Percentiles rank a stretch among this genome's conserved stretches.
Conservation (phyloP, 53 echinoderm and acorn worm genomes). For the Actinopyga echinites region DNA sequence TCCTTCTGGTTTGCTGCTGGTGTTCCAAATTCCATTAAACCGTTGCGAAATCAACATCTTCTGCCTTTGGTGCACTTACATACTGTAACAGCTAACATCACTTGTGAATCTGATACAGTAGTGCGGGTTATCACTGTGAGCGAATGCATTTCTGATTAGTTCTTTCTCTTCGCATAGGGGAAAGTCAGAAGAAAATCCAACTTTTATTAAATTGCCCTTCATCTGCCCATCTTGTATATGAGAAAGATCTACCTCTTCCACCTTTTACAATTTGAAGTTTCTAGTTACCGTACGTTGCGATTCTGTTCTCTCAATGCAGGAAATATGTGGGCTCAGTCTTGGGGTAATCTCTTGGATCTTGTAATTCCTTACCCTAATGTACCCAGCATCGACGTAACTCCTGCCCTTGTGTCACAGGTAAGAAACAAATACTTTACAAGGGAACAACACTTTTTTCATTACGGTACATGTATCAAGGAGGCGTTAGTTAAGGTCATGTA, state of each 20-base stretch:
- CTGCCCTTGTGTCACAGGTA: constrained; percentile 42
- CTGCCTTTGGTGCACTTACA: constrained; percentile 50
- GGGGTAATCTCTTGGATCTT: constrained; percentile 72
- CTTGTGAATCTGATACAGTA: too few species aligned
- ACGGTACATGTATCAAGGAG: too few species aligned
- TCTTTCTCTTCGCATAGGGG: too few species aligned
- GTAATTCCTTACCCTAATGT: constrained; percentile 65
- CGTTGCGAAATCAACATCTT: constrained; percentile 39
- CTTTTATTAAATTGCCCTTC: too few species aligned
- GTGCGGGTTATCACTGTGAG: too few species aligned
- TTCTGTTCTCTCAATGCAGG: constrained; percentile 41
- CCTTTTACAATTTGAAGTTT: too few species aligned
- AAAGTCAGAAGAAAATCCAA: too few species aligned
- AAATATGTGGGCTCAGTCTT: constrained; percentile 97
- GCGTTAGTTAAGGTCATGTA: too few species aligned
- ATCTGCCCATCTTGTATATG: background rate
- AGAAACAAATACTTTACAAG: background rate
- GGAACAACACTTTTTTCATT: too few species aligned
- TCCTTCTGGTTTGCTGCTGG: background rate
- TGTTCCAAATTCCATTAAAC: constrained; percentile 48
- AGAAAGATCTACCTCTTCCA: too few species aligned
- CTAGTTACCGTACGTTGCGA: too few species aligned
- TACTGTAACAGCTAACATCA: constrained; percentile 70
- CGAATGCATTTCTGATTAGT: too few species aligned
- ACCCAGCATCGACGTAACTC: constrained; percentile 75